A percentile compares a stretch with the other conserved stretches of the same genome.
Conservation (phyloP, 2,797 vertebrate genomes). For the Pygocentrus nattereri region DNA sequence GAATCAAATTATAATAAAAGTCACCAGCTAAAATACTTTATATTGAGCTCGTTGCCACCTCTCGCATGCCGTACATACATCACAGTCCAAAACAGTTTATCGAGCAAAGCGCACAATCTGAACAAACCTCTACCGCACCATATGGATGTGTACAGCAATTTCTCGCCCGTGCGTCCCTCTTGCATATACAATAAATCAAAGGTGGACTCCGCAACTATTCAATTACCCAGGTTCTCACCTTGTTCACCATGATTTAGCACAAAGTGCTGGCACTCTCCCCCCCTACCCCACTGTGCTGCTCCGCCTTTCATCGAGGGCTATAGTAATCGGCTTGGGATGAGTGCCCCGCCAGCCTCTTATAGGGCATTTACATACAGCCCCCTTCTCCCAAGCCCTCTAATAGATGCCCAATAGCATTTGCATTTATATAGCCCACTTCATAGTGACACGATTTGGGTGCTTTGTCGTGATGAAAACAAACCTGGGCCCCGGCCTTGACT, state of each 20-base stretch:
- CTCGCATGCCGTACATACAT: slow-evolving; percentile 20
- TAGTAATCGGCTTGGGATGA: slow-evolving; percentile 80
- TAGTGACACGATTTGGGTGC: slow-evolving; percentile 83
- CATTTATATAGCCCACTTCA: slow-evolving; percentile 87
- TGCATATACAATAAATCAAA: slow-evolving; percentile 70
- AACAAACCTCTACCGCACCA: slow-evolving; percentile 22
- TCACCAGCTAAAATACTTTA: slow-evolving; percentile 11
- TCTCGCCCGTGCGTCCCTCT: slow-evolving; percentile 55
- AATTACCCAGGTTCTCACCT: slow-evolving; percentile 79
- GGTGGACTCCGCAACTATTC: slow-evolving; percentile 72
- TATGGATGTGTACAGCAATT: slow-evolving; percentile 49
- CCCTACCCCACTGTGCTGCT: slow-evolving; percentile 62
- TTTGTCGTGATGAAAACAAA: slow-evolving; percentile 84
- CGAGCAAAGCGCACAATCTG: slow-evolving; percentile 18
- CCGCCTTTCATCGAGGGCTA: slow-evolving; percentile 75
- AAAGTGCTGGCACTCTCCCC: slow-evolving; percentile 67
- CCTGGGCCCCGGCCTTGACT: slow-evolving; percentile 81
- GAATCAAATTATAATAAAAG: slow-evolving; percentile 30
- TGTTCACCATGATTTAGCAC: slow-evolving; percentile 81
- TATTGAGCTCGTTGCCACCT: slow-evolving; percentile 1
- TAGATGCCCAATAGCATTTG: slow-evolving; percentile 85
- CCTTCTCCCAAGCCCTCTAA: slow-evolving; percentile 78
- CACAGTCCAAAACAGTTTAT: slow-evolving; percentile 38
- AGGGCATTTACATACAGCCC: slow-evolving; percentile 84
- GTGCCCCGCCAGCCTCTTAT: slow-evolving; percentile 75